Base-by-base conservation (phyloP, 2,888 invertebrate genomes). In the Drosophila leonis region DNA sequence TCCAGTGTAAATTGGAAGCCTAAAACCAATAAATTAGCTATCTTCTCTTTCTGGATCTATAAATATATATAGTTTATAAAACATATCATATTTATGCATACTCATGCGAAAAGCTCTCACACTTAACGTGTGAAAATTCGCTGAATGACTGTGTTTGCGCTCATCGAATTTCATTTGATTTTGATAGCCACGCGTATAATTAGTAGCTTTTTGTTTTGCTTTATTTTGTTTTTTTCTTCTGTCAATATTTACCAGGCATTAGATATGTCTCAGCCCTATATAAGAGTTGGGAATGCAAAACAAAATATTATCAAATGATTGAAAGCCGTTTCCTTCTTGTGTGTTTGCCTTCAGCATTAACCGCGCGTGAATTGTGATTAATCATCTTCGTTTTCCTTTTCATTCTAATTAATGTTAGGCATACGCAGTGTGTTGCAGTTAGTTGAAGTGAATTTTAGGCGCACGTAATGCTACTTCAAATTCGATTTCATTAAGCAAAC, bases 271-370 rank as follows among this genome's bases (percentile, higher is more conserved):
- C 10, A 15, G 12, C 29, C 65, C 52, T 15, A 54, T 37, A 54
- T 39, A 54, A 75, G 44, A 31, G 55, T 61, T 69, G 59, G 59
- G 79, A 27, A 74, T 61, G 80, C 86, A 74, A 88, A 84, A 85
- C 86, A 85, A 88, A 88, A 79, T 84, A 85, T 88, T 83, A 84
- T 80, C 75, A 69, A 67, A 68, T 83, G 80, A 82, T 79, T 76
- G 75, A 80, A 72, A 65, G 74, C 69, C 70, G 69, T 69, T 82
- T 55, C 62, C 72, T 49, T 33, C 42, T 51, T 46, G 44, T 46
- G 44, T 82, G 74, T 83, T 82, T 78, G 62, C 67, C 42, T 9
- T 31, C 37, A 56, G 82, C 39, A 82, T 87, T 87, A 83, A 49
- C 52, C 66, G 41, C 65, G 68, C 71, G 83, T 35, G 83, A 85